These are phyloP conservation scores for Cephus rjabovi DNA, from an alignment of 2,888 invertebrate genomes.

Conservation along the genomic window DNA sequence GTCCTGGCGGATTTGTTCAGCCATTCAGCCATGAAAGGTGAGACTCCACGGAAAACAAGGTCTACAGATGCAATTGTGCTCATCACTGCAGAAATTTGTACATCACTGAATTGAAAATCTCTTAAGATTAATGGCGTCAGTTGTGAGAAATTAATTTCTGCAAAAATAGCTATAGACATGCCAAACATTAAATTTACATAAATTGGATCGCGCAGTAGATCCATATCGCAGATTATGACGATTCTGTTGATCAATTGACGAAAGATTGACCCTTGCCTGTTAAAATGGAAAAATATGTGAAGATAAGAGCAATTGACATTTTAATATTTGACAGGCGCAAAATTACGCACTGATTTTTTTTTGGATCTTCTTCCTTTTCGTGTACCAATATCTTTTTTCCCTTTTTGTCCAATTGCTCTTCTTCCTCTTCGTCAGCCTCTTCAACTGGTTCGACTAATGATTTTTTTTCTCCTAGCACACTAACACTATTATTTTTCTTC, in stretches of 20 bases:
- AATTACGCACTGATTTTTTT: constrained; percentile 43
- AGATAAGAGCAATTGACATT: neutral
- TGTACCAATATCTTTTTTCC: constrained; percentile 47
- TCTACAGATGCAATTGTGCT: constrained; percentile 71
- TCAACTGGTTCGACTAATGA: constrained; percentile 16
- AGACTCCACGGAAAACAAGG: constrained; percentile 73
- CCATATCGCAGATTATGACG: constrained; percentile 74
- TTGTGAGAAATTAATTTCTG: constrained; percentile 77
- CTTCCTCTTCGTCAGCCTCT: constrained; percentile 28
- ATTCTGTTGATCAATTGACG: constrained; percentile 50
- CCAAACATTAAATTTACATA: constrained; percentile 78
- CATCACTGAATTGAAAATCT: constrained; percentile 72
- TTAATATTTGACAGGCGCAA: neutral
- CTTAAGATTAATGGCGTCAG: constrained; percentile 76
- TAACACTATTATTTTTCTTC: neutral
- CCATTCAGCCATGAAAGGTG: constrained; percentile 77
- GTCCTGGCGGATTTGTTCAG: constrained; percentile 72
- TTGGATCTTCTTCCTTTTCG: constrained; percentile 45
- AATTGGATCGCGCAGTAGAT: constrained; percentile 74
- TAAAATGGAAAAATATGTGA: neutral
- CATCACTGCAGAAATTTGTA: constrained; percentile 74
- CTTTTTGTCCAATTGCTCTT: constrained; percentile 48
- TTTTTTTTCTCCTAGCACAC: constrained; percentile 2
- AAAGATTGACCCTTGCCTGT: neutral
- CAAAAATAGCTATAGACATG: constrained; percentile 76